A percentile compares a stretch with the other conserved stretches of the same genome.
phyloP scores from a whole-genome alignment of 2,113 vertebrate genomes.

The Colistium nudipinnis region DNA sequence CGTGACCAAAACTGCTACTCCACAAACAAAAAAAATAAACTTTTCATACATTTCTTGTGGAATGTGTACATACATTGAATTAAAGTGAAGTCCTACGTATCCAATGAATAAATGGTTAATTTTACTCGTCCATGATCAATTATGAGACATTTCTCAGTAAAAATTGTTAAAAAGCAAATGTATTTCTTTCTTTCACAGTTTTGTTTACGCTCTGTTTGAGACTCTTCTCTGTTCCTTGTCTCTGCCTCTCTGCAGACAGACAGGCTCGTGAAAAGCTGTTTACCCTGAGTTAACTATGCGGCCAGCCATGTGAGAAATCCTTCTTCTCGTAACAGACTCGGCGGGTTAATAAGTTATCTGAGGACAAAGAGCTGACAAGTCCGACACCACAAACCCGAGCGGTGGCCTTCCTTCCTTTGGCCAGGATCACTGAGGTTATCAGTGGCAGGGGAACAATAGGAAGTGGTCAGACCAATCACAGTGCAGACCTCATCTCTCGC shows the following conservation, averaged over 20 bases:
- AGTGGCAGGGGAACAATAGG: slow-evolving; percentile 77
- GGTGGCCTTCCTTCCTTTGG: slow-evolving; percentile 73
- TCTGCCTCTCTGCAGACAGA: slow-evolving; percentile 37
- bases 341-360: slow-evolving; percentile 82
- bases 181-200: no score
- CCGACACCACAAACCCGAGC: slow-evolving; percentile 62
- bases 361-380: slow-evolving; percentile 78
- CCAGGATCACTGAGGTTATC: slow-evolving; percentile 77
- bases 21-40: no score
- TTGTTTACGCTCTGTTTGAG: slow-evolving; percentile 13
- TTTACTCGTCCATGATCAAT: no score
- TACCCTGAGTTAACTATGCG: slow-evolving; percentile 77
- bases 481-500: slow-evolving; percentile 61
- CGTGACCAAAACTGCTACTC: no score
- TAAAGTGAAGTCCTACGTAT: not conserved
- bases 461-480: slow-evolving; percentile 69
- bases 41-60: no score
- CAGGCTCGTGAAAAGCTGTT: slow-evolving; percentile 65
- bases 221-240: slow-evolving; percentile 15
- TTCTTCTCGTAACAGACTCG: slow-evolving; percentile 69
- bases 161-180: no score
- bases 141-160: no score
- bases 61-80: not conserved
- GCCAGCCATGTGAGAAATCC: slow-evolving; percentile 66
- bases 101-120: not conserved